A percentile compares a stretch with the other conserved stretches of the same genome.
These are phyloP conservation scores for Heterotilapia buettikoferi DNA, from an alignment of 2,113 vertebrate species.

Conservation along the genomic window DNA sequence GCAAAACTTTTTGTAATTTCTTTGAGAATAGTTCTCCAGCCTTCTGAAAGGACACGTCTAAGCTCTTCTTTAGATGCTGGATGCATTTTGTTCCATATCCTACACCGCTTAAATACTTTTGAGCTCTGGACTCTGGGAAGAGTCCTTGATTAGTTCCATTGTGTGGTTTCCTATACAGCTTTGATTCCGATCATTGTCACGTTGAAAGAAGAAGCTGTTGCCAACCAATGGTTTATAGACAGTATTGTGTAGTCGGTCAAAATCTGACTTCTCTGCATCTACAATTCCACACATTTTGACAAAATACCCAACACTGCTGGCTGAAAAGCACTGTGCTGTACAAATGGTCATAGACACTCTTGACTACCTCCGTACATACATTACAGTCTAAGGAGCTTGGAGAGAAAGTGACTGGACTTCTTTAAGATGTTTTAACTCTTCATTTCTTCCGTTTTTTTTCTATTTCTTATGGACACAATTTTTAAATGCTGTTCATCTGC, in stretches of 20 bases:
- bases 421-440: neutral
- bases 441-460: accelerated
- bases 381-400: neutral
- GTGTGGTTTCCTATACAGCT: neutral
- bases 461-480: neutral
- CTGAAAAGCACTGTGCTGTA: neutral
- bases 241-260: neutral
- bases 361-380: neutral
- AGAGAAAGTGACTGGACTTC: neutral
- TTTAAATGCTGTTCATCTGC: neutral
- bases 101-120: accelerated
- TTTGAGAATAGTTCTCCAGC: neutral
- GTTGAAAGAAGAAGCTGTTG: neutral
- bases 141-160: neutral
- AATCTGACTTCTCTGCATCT: neutral
- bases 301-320: neutral
- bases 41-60: neutral
- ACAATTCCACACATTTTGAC: neutral
- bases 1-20: accelerated
- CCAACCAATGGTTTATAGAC: neutral
- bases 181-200: accelerated
- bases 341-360: neutral
- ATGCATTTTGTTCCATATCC: neutral
- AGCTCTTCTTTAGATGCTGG: neutral
- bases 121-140: neutral